Evolutionary conservation across 2,797 vertebrate genomes (phyloP).

Genomic region (Myotis vivesi): DNA sequence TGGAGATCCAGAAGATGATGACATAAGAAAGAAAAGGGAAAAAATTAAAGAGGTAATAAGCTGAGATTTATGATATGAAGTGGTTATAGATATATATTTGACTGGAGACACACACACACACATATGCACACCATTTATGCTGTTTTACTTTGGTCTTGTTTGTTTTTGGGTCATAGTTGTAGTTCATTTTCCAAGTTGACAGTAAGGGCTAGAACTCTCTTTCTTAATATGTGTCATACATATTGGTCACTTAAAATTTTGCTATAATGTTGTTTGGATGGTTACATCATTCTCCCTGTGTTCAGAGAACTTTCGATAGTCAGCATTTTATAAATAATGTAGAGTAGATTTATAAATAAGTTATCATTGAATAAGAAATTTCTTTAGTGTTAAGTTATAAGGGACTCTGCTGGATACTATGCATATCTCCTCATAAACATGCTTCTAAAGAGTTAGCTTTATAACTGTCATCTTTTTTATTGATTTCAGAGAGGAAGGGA

Average conservation of each 20-base stretch:
- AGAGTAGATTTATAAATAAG: conserved; percentile 7
- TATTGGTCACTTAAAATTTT: neutral
- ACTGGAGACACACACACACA: neutral
- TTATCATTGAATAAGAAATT: conserved; percentile 35
- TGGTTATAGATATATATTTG: neutral
- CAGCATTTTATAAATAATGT: conserved; percentile 52
- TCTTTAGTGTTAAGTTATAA: conserved; percentile 1
- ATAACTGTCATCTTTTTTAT: neutral
- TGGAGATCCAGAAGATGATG: conserved; percentile 92
- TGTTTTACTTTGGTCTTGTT: neutral
- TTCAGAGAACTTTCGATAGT: conserved; percentile 46
- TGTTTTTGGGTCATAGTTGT: neutral
- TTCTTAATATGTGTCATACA: neutral
- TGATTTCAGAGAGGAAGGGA: no score
- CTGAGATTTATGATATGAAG: neutral
- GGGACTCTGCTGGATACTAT: neutral
- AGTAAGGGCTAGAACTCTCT: neutral
- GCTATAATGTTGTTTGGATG: neutral
- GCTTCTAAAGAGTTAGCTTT: conserved; percentile 9
- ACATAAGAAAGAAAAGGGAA: conserved; percentile 93
- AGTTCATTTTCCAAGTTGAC: neutral
- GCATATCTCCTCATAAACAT: neutral
- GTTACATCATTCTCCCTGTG: neutral
- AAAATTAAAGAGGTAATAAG: conserved; percentile 96
- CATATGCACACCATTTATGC: neutral